A percentile compares a stretch with the other conserved stretches of the same genome.
These are phyloP conservation scores for Phoxinus dragarum DNA, from an alignment of 2,797 vertebrate species.

Conservation along the genomic window DNA sequence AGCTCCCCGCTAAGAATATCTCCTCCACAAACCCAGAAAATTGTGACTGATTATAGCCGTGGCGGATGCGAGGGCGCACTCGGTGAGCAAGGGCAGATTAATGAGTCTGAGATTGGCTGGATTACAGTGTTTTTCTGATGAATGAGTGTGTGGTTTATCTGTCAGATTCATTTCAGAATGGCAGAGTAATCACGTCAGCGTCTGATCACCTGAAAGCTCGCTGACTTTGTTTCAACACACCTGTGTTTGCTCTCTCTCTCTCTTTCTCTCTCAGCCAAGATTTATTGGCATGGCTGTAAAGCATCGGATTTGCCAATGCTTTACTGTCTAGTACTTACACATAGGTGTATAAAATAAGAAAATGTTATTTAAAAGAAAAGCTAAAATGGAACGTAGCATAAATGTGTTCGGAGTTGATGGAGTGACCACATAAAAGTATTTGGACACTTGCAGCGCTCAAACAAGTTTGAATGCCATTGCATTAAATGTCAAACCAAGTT, in stretches of 20 bases:
- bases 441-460: neutral
- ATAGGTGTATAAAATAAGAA: neutral
- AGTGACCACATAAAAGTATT: neutral
- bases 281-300: conserved; percentile 27
- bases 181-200: conserved; percentile 3
- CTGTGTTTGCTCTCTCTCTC: neutral
- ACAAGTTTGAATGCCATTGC: conserved; percentile 10
- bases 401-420: neutral
- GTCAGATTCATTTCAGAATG: conserved; percentile 52
- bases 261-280: conserved; percentile 19
- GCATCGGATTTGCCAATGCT: neutral
- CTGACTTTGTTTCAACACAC: conserved; percentile 38
- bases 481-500: conserved; percentile 12
- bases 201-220: conserved; percentile 24
- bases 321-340: neutral
- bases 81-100: conserved; percentile 19
- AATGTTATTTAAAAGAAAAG: neutral
- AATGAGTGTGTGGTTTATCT: conserved; percentile 15
- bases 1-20: conserved; percentile 52
- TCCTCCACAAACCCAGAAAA: conserved; percentile 41
- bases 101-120: conserved; percentile 32
- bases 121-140: conserved; percentile 39
- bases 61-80: conserved; percentile 24
- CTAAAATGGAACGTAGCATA: neutral
- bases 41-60: conserved; percentile 24